These are phyloP conservation scores for Prionailurus viverrinus DNA, from an alignment of 2,113 vertebrate species.

Conservation along the genomic window DNA sequence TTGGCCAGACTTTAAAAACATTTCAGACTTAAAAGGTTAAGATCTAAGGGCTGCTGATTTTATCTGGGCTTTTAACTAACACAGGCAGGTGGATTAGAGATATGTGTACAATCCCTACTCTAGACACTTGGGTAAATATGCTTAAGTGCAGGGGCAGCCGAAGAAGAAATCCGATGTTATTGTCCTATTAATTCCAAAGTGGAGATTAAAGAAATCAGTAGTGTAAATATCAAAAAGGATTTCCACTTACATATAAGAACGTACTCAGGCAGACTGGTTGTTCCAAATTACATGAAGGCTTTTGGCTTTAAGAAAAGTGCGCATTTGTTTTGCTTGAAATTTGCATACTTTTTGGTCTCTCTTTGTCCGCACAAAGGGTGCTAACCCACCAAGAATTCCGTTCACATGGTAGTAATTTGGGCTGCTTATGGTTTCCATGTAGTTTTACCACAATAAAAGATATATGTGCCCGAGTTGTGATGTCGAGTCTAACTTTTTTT, in stretches of 20 bases:
- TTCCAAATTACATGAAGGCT: conserved; percentile 86
- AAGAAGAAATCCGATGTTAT: conserved; percentile 93
- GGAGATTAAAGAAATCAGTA: conserved; percentile 95
- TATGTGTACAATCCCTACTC: conserved; percentile 93
- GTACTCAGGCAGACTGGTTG: conserved; percentile 86
- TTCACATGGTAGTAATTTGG: conserved; percentile 83
- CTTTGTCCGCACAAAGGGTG: conserved; percentile 87
- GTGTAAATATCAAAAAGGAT: conserved; percentile 94
- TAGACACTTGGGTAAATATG: conserved; percentile 94
- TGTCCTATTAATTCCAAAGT: conserved; percentile 97
- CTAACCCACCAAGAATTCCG: conserved; percentile 80
- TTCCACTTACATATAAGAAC: conserved; percentile 91
- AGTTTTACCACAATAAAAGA: conserved; percentile 63
- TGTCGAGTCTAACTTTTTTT: conserved; percentile 50
- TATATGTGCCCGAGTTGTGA: conserved; percentile 73
- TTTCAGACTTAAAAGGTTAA: conserved; percentile 94
- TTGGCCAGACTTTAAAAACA: conserved; percentile 91
- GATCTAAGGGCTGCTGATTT: conserved; percentile 94
- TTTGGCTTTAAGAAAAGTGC: conserved; percentile 82
- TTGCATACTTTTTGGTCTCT: conserved; percentile 83
- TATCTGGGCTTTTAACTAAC: conserved; percentile 93
- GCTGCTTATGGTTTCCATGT: conserved; percentile 58
- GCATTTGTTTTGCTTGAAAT: conserved; percentile 86
- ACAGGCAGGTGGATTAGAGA: conserved; percentile 94
- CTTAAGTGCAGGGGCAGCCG: conserved; percentile 89